Base-by-base conservation (phyloP, 1,140 invertebrate species). In the Musca vetustissima region DNA sequence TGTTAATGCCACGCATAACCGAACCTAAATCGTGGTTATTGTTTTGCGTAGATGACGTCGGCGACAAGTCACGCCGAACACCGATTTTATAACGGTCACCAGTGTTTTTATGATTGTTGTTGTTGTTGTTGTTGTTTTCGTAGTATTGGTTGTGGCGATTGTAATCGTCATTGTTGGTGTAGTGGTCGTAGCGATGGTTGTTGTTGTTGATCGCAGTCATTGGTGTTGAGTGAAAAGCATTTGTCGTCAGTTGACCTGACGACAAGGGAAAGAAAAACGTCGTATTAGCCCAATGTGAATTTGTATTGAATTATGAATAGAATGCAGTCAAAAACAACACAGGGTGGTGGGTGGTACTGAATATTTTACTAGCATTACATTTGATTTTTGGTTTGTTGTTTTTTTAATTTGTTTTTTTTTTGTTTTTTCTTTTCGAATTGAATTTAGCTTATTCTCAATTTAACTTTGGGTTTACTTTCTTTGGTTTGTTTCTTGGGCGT, bases 161-260 rank as follows among this genome's bases (percentile, higher is more conserved):
- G 32, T 43, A 17, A 69, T 70, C 73, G 73, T 74, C 70, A 48
- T 49, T 67, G 68, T 66, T 43, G 22, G 66, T 66, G 55, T 67
- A 55, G 66, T 70, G 24, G 66, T 67, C 67, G 70, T 76, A 70
- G 73, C 70, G 68, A 65, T 76, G 64, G 57, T 77, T 70, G 72
- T 73, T 77, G 65, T 66, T 55, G 66, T 36, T 47, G 28, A 50
- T 68, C 13, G 28, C 17, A 22, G 49, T 55, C 21, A 25, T 43
- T 36, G 66, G 19, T 55, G 67, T 21, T 28, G 43, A 25, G 9
- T 52, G 17, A 49, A 49, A 32, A 36, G 64, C 25, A 64, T 52
- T 81, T 81, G 80, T 78, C 80, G 80, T 82, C 80, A 82, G 80
- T 76, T 82, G 76, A 81, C 80, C 80, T 82, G 80, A 82, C 80